Evolutionary conservation across 2,113 vertebrate species (phyloP).

Genomic region (Conger conger): DNA sequence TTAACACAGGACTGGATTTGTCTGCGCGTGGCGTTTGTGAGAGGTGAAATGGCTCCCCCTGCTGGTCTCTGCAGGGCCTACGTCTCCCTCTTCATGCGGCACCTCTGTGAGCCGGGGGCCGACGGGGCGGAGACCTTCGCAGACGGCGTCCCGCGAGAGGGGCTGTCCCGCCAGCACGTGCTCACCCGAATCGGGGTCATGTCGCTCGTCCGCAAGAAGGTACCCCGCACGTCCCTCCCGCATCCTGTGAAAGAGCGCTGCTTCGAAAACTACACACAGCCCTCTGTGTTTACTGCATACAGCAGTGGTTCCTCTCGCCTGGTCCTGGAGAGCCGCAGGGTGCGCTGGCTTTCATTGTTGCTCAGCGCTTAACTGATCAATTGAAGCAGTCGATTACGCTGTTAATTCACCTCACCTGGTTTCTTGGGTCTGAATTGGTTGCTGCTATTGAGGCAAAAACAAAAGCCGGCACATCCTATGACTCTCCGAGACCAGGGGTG

Average conservation of each 20-base stretch:
- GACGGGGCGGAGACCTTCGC: constrained; percentile 95
- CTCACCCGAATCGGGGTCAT: constrained; percentile 96
- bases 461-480: no score
- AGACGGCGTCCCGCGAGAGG: constrained; percentile 91
- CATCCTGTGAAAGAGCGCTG: background rate
- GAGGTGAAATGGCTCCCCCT: constrained; percentile 2
- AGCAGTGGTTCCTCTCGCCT: no score
- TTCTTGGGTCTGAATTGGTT: no score
- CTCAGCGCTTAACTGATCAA: no score
- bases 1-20: background rate
- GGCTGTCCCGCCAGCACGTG: constrained; percentile 93
- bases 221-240: constrained; percentile 44
- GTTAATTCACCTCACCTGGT: no score
- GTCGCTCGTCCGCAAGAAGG: constrained; percentile 98
- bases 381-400: no score
- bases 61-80: constrained; percentile 77
- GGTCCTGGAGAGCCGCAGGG: no score
- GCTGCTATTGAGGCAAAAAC: no score
- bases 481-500: no score
- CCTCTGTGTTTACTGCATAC: no score
- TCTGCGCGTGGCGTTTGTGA: background rate
- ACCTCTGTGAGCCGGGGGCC: constrained; percentile 91
- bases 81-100: constrained; percentile 96
- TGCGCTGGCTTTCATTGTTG: no score
- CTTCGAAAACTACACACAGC: background rate